These are phyloP conservation scores for Typhlichthys eigenmanni DNA, from an alignment of 2,797 vertebrate genomes.

Conservation along the genomic window DNA sequence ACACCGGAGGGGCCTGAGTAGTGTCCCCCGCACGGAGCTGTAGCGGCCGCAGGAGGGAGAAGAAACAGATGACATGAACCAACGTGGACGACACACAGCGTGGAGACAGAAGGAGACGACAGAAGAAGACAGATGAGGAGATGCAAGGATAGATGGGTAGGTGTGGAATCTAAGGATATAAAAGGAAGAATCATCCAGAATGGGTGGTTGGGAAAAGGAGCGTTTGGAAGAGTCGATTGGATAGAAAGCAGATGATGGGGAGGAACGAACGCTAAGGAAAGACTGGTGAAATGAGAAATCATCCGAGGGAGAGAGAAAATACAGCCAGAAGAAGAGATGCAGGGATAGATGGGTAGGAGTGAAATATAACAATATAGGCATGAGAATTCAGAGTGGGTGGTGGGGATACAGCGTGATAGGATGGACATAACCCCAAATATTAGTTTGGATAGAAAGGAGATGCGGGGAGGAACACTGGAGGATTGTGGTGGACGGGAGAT, in stretches of 20 bases:
- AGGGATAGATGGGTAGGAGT: neutral
- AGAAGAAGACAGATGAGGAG: neutral
- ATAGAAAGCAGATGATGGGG: constrained; percentile 1
- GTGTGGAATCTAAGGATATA: too few species aligned
- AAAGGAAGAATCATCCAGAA: neutral
- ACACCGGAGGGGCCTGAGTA: constrained; percentile 96
- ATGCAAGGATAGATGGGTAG: neutral
- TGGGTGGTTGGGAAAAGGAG: neutral
- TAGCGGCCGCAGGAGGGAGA: constrained; percentile 9
- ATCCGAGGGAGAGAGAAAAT: neutral
- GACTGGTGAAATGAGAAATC: neutral
- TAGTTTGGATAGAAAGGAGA: neutral
- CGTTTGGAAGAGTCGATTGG: neutral
- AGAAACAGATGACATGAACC: neutral
- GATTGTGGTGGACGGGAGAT: neutral
- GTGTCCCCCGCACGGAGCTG: constrained; percentile 97
- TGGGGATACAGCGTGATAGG: neutral
- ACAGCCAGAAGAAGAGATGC: too few species aligned
- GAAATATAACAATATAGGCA: neutral
- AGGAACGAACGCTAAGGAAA: neutral
- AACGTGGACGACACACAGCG: too few species aligned
- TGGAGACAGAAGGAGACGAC: neutral
- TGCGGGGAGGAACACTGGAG: neutral
- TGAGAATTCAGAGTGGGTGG: neutral
- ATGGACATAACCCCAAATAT: neutral